Conservation (phyloP, 2,113 vertebrate species). For the Pteronura brasiliensis region DNA sequence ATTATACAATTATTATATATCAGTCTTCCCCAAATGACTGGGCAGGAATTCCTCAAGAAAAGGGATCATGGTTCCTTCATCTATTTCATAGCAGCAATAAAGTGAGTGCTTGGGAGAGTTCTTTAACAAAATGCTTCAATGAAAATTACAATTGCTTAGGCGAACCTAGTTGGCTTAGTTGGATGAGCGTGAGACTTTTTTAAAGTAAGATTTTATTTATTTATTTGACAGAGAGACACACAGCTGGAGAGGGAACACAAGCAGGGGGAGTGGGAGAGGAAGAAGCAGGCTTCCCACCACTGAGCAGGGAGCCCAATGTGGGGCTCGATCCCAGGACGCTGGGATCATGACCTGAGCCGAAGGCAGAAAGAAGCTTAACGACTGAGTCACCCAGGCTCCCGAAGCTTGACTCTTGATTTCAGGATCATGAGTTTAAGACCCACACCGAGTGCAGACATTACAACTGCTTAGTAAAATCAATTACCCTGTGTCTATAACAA, state of each 20-base stretch:
- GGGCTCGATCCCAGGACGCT: too few relatives aligned
- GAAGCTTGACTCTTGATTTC: not conserved
- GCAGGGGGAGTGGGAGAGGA: too few relatives aligned
- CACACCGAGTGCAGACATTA: not conserved
- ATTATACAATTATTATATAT: not conserved
- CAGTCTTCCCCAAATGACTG: not conserved
- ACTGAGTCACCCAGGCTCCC: too few relatives aligned
- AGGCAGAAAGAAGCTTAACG: too few relatives aligned
- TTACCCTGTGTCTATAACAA: not conserved
- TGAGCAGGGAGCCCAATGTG: too few relatives aligned
- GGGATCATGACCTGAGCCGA: too few relatives aligned
- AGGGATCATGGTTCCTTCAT: not conserved
- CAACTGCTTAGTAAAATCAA: not conserved
- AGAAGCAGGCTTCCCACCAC: too few relatives aligned
- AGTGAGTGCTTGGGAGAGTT: not conserved
- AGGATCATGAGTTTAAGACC: not conserved
- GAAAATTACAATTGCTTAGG: not conserved
- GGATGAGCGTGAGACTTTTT: not conserved
- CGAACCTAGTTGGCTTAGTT: not conserved
- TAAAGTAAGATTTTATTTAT: too few relatives aligned
- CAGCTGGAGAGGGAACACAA: too few relatives aligned
- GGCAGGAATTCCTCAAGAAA: not conserved
- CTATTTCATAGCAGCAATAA: not conserved
- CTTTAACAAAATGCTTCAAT: not conserved
- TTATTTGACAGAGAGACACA: too few relatives aligned